Evolutionary conservation across 2,888 invertebrate species (phyloP).

Genomic region (Tachina lurida): DNA sequence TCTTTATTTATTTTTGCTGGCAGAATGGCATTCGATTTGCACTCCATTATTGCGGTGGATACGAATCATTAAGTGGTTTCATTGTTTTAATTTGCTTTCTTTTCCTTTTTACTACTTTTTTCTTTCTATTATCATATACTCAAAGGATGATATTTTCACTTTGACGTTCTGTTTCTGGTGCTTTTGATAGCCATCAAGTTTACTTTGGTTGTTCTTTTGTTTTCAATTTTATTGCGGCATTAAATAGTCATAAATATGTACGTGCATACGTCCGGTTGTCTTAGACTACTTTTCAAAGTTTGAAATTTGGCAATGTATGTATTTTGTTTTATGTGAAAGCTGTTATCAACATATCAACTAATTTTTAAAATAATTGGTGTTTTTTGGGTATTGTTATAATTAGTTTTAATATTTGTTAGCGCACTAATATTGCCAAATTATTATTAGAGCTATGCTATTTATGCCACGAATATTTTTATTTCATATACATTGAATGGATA

Average conservation of each 20-base stretch:
- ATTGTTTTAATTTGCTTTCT: constrained; percentile 22
- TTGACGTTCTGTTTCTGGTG: background rate
- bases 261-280: too few species aligned
- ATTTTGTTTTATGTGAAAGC: too few species aligned
- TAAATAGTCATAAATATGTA: background rate
- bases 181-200: background rate
- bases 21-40: constrained; percentile 16
- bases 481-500: too few species aligned
- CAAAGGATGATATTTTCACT: constrained; percentile 10
- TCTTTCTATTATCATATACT: background rate
- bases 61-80: constrained; percentile 11
- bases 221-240: background rate
- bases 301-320: too few species aligned
- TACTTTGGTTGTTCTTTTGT: background rate
- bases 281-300: too few species aligned
- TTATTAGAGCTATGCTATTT: too few species aligned
- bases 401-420: too few species aligned
- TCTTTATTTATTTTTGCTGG: constrained; percentile 8
- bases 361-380: too few species aligned
- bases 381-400: too few species aligned
- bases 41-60: constrained; percentile 24
- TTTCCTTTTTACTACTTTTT: background rate
- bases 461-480: too few species aligned
- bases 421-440: too few species aligned
- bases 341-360: too few species aligned